Evolutionary conservation across 2,797 vertebrate species (phyloP).

Genomic region (Urosaurus nigricauda): DNA sequence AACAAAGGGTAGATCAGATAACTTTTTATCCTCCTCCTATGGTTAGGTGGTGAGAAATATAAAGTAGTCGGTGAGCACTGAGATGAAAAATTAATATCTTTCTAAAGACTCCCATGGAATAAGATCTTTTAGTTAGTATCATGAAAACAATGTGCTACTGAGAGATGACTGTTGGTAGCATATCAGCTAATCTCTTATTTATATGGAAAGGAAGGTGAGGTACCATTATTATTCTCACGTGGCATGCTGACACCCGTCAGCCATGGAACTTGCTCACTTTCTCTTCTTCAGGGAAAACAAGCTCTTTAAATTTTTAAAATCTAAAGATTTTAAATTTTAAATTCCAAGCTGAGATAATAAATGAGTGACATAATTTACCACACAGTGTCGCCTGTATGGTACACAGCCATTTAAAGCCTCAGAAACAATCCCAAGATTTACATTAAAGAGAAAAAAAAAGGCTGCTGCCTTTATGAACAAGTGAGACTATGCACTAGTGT

Average conservation of each 20-base stretch:
- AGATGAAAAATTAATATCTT: neutral
- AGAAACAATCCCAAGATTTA: too few species aligned
- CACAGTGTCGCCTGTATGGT: too few species aligned
- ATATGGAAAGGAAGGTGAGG: neutral
- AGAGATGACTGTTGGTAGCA: neutral
- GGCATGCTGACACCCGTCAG: neutral
- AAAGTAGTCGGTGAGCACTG: neutral
- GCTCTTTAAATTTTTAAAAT: too few species aligned
- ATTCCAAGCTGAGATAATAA: too few species aligned
- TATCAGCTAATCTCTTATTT: slow-evolving; percentile 2
- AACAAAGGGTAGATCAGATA: neutral
- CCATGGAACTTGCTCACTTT: neutral
- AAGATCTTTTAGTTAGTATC: neutral
- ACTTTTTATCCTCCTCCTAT: neutral
- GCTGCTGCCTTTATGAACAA: too few species aligned
- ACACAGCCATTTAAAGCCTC: too few species aligned
- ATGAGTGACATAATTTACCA: too few species aligned
- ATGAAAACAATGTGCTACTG: neutral
- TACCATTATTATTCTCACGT: neutral
- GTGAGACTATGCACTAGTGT: too few species aligned
- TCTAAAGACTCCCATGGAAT: neutral
- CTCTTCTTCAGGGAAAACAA: neutral
- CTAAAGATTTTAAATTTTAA: too few species aligned
- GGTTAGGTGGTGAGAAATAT: too few species aligned
- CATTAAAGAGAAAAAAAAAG: too few species aligned